Conservation (phyloP, 1,140 invertebrate species). For the Brachionus plicatilis region DNA sequence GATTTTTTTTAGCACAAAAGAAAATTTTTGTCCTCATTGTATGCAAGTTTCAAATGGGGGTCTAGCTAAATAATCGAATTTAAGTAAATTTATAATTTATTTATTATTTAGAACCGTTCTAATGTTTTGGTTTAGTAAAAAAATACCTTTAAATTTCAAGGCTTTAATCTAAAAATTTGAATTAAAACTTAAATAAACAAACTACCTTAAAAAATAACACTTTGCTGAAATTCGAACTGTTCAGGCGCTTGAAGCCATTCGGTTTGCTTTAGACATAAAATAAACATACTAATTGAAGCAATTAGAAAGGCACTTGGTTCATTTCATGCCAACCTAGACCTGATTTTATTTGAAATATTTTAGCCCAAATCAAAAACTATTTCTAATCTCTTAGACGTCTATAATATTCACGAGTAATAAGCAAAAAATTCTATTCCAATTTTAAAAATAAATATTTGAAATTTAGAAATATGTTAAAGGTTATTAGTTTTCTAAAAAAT, state of each 20-base stretch:
- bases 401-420: neutral
- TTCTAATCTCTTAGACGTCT: neutral
- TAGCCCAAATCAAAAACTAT: neutral
- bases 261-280: neutral
- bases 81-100: neutral
- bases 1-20: neutral
- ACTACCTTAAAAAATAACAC: neutral
- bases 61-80: neutral
- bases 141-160: neutral
- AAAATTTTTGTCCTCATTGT: neutral
- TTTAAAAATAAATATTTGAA: conserved; percentile 14
- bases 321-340: neutral
- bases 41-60: neutral
- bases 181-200: neutral
- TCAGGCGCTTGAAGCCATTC: neutral
- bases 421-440: neutral
- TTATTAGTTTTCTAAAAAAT: neutral
- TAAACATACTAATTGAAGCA: neutral
- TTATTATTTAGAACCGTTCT: neutral
- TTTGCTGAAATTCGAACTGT: neutral
- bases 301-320: neutral
- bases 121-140: neutral
- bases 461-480: neutral
- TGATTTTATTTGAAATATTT: neutral
- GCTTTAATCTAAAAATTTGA: neutral